Evolutionary conservation across 2,113 vertebrate genomes (phyloP), one percentile per base, ranked within the genome.

Genomic region (Gnathochromis pfefferi): DNA sequence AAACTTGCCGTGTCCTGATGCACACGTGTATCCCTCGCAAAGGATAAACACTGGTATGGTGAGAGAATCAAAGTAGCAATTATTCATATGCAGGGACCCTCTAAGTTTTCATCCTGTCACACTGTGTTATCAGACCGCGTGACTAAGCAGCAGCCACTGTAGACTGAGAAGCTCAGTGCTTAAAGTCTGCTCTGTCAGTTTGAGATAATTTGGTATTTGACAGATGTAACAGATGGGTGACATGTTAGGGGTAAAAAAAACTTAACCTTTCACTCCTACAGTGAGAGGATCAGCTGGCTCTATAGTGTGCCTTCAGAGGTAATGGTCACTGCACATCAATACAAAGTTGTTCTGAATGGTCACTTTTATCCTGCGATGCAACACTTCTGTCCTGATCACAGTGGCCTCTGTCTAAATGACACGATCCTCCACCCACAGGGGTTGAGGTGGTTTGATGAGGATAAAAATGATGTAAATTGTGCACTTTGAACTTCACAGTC

Each of bases 11-110:
- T 63, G 82, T 60, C 42, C 45, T 19, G 28, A 85, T 88, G 85
- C 80, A 85, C 89, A 89, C 53, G 70, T 88, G 85, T 31, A 33
- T 86, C 79, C 87, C 33, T 80, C 42, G 80, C 3, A 57, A 87
- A 90, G 47, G 51, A 84, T 84, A 49, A 40, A 65, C 85, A 84
- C 35, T 79, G 80, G 54, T 82, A 31, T 81, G 54, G 38, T 75
- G 57, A 83, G 53, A 81, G 65, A 82, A 54, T 73, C 87, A 80
- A 79, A 85, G 51, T 82, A 87, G 89, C 70, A 88, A 91, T 92
- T 89, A 92, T 93, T 94, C 87, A 92, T 91, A 87, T 55, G 33
- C 80, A 68, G 82, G 73, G 88, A 75, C 80, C 33, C 35, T 89
- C 33, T 33, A 65, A 38, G 88, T 93, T 89, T 65, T 73, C 9